A percentile compares a stretch with the other conserved stretches of the same genome.
Conservation (phyloP, 2,888 invertebrate genomes). For the Stomorhina lunata region DNA sequence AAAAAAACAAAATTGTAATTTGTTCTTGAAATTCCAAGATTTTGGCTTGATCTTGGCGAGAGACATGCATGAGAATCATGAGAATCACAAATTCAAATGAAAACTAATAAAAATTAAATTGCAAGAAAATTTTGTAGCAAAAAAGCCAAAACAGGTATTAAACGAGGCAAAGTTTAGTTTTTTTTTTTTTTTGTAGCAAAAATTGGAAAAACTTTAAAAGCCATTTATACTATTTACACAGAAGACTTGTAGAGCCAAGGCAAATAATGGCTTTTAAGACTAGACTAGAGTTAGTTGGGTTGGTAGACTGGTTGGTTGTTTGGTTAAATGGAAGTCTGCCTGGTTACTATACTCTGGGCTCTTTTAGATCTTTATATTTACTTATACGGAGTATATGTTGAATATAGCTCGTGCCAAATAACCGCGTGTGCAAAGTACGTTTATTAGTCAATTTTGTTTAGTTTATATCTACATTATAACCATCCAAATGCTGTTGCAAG, state of each 20-base stretch:
- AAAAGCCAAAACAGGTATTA: slow-evolving; percentile 53
- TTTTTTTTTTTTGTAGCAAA: slow-evolving; percentile 5
- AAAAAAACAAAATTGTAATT: slow-evolving; percentile 6
- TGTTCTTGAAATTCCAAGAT: slow-evolving; percentile 47
- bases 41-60: background rate
- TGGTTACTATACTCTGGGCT: slow-evolving; percentile 3
- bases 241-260: background rate
- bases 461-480: slow-evolving; percentile 47
- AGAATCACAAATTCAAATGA: slow-evolving; percentile 56
- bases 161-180: slow-evolving; percentile 45
- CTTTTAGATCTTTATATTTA: slow-evolving; percentile 3
- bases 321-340: background rate
- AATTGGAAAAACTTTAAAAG: background rate
- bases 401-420: slow-evolving; percentile 78
- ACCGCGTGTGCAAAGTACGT: slow-evolving; percentile 79
- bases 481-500: slow-evolving; percentile 17
- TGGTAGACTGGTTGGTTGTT: background rate
- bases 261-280: slow-evolving; percentile 25
- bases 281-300: background rate
- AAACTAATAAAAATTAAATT: slow-evolving; percentile 25
- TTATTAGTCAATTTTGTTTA: slow-evolving; percentile 61
- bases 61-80: slow-evolving; percentile 29
- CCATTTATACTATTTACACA: slow-evolving; percentile 17
- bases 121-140: slow-evolving; percentile 5
- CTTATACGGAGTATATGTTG: slow-evolving; percentile 20